A percentile compares a stretch with the other conserved stretches of the same genome.
Conservation (phyloP, 1,140 invertebrate species). For the Spodoptera litura region DNA sequence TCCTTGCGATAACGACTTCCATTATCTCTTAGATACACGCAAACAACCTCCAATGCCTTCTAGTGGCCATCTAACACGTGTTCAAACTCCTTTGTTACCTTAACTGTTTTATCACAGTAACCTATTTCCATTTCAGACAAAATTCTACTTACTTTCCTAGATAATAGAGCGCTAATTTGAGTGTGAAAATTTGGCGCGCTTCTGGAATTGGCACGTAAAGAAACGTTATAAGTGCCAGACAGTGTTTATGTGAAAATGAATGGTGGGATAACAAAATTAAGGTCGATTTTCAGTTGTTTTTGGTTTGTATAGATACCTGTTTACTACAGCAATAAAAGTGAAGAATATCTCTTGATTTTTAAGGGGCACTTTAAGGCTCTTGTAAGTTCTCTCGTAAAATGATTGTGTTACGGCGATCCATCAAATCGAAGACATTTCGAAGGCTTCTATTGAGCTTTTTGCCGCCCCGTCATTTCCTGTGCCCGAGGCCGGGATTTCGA, state of each 20-base stretch:
- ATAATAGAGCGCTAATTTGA: background rate
- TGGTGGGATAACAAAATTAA: background rate
- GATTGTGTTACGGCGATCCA: conserved; percentile 82
- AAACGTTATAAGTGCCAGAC: conserved; percentile 2
- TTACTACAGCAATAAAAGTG: conserved; percentile 67
- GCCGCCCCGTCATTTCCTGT: conserved; percentile 80
- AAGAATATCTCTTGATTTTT: conserved; percentile 81
- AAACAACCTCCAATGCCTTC: conserved; percentile 72
- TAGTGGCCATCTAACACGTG: conserved; percentile 80
- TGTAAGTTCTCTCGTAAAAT: conserved; percentile 68
- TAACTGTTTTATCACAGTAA: conserved; percentile 23
- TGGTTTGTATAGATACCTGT: conserved; percentile 17
- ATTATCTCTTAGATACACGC: conserved; percentile 64
- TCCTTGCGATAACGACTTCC: conserved; percentile 49
- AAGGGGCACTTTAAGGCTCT: conserved; percentile 80
- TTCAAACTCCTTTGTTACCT: conserved; percentile 68
- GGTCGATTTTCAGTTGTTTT: conserved; percentile 28
- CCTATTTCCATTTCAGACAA: background rate
- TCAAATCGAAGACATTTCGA: conserved; percentile 76
- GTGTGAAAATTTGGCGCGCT: background rate
- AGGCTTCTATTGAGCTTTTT: conserved; percentile 77
- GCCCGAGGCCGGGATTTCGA: conserved; percentile 65
- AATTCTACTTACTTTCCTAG: background rate
- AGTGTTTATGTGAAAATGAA: conserved; percentile 27
- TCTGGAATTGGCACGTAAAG: too few species aligned